These are phyloP conservation scores for Enteromius anoplus DNA, from an alignment of 2,797 vertebrate species.

Conservation along the genomic window DNA sequence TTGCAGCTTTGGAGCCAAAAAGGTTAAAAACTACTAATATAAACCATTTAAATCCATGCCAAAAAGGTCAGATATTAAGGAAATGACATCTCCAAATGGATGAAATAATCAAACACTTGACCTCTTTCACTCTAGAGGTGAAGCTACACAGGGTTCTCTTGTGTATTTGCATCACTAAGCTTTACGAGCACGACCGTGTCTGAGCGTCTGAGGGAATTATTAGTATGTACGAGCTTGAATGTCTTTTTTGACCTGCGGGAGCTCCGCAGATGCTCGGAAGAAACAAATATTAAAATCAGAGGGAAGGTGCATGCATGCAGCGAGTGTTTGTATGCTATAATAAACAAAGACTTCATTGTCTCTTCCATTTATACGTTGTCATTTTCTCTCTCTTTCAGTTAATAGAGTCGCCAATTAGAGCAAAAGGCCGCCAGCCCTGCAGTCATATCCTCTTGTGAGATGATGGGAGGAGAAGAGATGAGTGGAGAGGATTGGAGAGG, in stretches of 20 bases:
- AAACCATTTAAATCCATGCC: constrained; percentile 36
- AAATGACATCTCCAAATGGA: constrained; percentile 57
- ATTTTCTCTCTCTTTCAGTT: constrained; percentile 46
- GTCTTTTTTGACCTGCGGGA: constrained; percentile 9
- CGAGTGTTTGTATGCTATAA: neutral
- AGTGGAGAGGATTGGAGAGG: neutral
- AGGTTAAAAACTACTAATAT: neutral
- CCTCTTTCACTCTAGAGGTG: constrained; percentile 61
- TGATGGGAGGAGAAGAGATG: constrained; percentile 33
- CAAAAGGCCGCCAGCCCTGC: constrained; percentile 35
- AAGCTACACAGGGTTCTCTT: constrained; percentile 43
- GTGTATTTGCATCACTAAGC: constrained; percentile 28
- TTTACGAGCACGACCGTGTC: neutral
- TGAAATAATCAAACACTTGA: constrained; percentile 65
- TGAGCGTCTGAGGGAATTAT: constrained; percentile 31
- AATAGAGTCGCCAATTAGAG: constrained; percentile 42
- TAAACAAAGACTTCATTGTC: constrained; percentile 40
- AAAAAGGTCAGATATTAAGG: constrained; percentile 53
- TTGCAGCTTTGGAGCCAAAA: neutral
- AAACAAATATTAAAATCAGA: neutral
- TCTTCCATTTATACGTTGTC: constrained; percentile 45
- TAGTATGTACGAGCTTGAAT: neutral
- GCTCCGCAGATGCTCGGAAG: neutral
- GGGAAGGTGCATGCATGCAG: constrained; percentile 26
- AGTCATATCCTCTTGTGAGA: constrained; percentile 33